Percentiles rank a stretch among this genome's conserved stretches.
Evolutionary conservation across 2,797 vertebrate genomes (phyloP).

Genomic region (Acrocephalus scirpaceus): DNA sequence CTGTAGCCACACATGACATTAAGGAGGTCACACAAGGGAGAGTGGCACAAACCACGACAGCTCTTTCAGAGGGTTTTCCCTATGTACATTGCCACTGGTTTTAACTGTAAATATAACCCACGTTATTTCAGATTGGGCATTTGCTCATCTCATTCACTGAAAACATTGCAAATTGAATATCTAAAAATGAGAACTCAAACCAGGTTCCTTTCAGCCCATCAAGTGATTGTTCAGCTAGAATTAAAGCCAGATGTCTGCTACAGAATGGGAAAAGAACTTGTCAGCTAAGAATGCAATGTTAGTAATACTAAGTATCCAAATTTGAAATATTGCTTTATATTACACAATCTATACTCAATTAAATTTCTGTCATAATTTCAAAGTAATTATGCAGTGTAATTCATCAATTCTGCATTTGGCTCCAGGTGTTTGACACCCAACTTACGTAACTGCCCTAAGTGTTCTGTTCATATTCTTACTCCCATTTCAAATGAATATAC

Average conservation of each 20-base stretch:
- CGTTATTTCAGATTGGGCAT: not conserved
- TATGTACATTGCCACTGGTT: not conserved
- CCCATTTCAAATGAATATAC: not conserved
- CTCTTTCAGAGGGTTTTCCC: not conserved
- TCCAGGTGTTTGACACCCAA: not conserved
- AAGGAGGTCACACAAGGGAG: not conserved
- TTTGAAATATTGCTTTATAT: not conserved
- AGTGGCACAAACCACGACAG: not conserved
- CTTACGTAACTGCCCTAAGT: accelerated
- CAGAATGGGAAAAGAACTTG: not conserved
- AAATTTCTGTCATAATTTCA: not conserved
- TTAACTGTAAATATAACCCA: not conserved
- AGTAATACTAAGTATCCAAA: not conserved
- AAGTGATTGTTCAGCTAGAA: not conserved
- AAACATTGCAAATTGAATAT: not conserved
- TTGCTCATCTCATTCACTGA: not conserved
- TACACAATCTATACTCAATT: not conserved
- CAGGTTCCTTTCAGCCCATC: not conserved
- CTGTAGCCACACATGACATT: not conserved
- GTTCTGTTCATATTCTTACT: not conserved
- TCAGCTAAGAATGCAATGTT: not conserved
- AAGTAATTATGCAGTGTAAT: not conserved
- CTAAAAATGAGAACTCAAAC: not conserved
- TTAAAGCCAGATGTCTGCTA: not conserved
- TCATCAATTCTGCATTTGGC: not conserved